Conservation (phyloP, 2,113 vertebrate species). For the Procavia capensis region DNA sequence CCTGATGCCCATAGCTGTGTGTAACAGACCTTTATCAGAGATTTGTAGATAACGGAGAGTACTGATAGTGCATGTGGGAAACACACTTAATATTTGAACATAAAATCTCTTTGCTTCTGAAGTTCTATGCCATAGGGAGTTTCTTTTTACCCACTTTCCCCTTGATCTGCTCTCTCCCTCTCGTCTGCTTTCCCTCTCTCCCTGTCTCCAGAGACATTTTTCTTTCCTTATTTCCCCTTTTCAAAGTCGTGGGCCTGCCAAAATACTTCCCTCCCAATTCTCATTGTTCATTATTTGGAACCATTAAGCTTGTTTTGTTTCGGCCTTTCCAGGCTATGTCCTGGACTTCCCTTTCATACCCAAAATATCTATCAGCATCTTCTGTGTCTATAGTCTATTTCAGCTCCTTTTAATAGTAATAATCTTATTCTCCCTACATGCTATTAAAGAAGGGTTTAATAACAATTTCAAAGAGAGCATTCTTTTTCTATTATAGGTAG, state of each 20-base stretch:
- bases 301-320: constrained; percentile 45
- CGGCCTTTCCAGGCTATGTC: neutral
- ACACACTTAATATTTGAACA: neutral
- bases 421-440: neutral
- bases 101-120: neutral
- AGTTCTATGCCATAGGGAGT: neutral
- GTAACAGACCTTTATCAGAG: neutral
- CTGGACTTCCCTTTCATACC: constrained; percentile 4
- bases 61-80: neutral
- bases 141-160: neutral
- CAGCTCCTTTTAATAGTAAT: constrained; percentile 47
- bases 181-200: too few relatives aligned
- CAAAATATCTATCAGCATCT: constrained; percentile 43
- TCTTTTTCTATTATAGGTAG: neutral
- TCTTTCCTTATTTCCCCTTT: neutral
- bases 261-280: constrained; percentile 38
- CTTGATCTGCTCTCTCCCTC: neutral
- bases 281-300: constrained; percentile 56
- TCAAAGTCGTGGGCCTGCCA: neutral
- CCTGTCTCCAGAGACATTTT: neutral
- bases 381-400: constrained; percentile 5
- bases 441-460: neutral
- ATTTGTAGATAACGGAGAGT: neutral
- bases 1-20: neutral
- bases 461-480: constrained; percentile 10